These are phyloP conservation scores for Darevskia nairensis DNA, from an alignment of 2,797 vertebrate genomes.

Conservation along the genomic window DNA sequence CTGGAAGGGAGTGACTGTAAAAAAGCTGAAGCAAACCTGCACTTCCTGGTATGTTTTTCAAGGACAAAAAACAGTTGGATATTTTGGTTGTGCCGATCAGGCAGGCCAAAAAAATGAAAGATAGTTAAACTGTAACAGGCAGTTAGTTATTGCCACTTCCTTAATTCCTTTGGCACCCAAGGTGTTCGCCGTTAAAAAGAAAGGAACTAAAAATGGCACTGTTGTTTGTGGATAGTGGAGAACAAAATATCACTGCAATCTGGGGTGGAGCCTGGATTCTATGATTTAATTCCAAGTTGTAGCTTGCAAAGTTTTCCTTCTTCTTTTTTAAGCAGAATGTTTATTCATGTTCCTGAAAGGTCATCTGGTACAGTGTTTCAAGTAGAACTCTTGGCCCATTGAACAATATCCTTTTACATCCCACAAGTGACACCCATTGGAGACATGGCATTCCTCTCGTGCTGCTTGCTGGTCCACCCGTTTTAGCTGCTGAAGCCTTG, in stretches of 20 bases:
- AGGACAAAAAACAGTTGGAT: constrained; percentile 16
- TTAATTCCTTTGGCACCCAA: not conserved
- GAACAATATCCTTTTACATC: not conserved
- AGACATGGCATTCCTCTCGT: not conserved
- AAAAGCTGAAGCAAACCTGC: constrained; percentile 30
- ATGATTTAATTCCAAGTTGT: not conserved
- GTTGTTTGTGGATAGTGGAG: not conserved
- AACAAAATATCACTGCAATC: not conserved
- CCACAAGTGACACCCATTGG: not conserved
- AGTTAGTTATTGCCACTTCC: constrained; percentile 3
- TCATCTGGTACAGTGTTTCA: not conserved
- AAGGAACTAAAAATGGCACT: not conserved
- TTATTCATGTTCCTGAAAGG: not conserved
- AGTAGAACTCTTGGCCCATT: not conserved
- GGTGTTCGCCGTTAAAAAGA: not conserved
- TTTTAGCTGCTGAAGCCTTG: not conserved
- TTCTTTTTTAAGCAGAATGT: not conserved
- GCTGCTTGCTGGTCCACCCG: not conserved
- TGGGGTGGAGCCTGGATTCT: not conserved
- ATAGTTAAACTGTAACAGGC: constrained; percentile 31
- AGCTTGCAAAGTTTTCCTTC: not conserved
- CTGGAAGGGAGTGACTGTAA: constrained; percentile 39
- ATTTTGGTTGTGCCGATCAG: not conserved
- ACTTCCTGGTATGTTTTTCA: constrained; percentile 40
- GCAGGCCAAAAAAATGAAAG: not conserved